These are phyloP conservation scores for Phycodurus eques DNA, from an alignment of 2,113 vertebrate species.

Conservation along the genomic window DNA sequence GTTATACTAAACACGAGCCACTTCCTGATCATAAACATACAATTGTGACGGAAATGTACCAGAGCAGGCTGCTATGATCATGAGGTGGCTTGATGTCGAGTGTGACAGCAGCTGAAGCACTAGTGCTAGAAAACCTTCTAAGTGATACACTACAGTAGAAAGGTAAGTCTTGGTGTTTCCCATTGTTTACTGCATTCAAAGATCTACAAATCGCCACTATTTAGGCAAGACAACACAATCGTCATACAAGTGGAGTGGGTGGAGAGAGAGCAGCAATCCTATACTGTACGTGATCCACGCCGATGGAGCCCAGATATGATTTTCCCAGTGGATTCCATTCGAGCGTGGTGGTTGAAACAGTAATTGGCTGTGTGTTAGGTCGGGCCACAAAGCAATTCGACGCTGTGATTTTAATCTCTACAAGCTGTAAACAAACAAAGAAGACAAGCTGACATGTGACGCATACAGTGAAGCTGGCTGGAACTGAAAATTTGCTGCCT, in stretches of 20 bases:
- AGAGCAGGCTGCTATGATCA: not conserved
- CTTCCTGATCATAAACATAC: not conserved
- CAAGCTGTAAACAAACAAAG: conserved; percentile 6
- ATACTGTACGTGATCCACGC: conserved; percentile 32
- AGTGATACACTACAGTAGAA: too few species aligned
- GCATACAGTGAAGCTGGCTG: not conserved
- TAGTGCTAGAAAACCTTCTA: too few species aligned
- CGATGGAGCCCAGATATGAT: conserved; percentile 37
- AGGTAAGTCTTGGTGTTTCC: too few species aligned
- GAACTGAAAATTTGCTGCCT: not conserved
- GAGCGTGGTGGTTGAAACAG: conserved; percentile 34
- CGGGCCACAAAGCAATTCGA: not conserved
- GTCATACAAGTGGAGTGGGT: conserved; percentile 13
- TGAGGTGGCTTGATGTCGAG: not conserved
- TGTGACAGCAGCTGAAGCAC: too few species aligned
- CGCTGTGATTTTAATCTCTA: conserved; percentile 18
- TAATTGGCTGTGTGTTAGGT: conserved; percentile 14
- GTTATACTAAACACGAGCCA: not conserved
- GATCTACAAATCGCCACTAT: too few species aligned
- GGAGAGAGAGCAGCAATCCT: conserved; percentile 29
- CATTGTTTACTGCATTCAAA: too few species aligned
- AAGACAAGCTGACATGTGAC: not conserved
- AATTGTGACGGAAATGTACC: not conserved
- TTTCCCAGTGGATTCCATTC: conserved; percentile 31
- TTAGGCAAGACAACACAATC: conserved; percentile 7